Base-by-base conservation (phyloP, 2,797 vertebrate genomes). In the Pangasius larnaudii region DNA sequence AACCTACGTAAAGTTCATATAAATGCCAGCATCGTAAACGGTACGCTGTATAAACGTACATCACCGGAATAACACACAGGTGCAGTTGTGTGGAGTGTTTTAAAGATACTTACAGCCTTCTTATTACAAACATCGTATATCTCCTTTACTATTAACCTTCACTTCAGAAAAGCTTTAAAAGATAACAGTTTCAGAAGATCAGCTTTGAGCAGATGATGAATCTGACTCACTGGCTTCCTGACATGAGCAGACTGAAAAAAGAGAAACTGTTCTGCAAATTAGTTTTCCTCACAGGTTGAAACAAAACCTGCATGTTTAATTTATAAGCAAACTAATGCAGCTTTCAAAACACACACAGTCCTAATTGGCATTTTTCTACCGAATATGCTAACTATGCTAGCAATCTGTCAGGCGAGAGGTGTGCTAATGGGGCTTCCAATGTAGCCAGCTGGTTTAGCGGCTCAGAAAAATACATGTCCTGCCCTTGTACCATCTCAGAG, bases 321-420 rank as follows among this genome's bases (percentile, higher is more conserved):
- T 79, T 79, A 79, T 58, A 33, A 56, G 77, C 49, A 79, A 36
- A 78, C 49, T 18, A 78, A 78, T 53, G n/a, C 75, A 53, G 49
- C 16, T 51, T 77, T 77, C 27, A 30, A 53, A 30, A 74, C 71
- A 30, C 27, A 30, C 27, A 77, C 24, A 16, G 4, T n/a, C 46
- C 51, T 79, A 79, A 79, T 36, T 56, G 75, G 51, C 0, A 33
- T 16, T 79, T 33, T 53, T 79, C 77, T 79, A 8, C 51, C 8
- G 51, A 56, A 36, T 56, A 79, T 56, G n/a, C n/a, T 33, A 33
- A 79, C 51, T 1, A 11, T 5, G n/a, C 77, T 30, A 56, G n/a
- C 51, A 33, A 22, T 36, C 51, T 5, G n/a, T 56, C 77, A 56
- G 19, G 77, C 30, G 0, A 19, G 30, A 22, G 9, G 18, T 36